phyloP scores from a whole-genome alignment of 2,888 invertebrate genomes.

The Scotopteryx bipunctaria region DNA sequence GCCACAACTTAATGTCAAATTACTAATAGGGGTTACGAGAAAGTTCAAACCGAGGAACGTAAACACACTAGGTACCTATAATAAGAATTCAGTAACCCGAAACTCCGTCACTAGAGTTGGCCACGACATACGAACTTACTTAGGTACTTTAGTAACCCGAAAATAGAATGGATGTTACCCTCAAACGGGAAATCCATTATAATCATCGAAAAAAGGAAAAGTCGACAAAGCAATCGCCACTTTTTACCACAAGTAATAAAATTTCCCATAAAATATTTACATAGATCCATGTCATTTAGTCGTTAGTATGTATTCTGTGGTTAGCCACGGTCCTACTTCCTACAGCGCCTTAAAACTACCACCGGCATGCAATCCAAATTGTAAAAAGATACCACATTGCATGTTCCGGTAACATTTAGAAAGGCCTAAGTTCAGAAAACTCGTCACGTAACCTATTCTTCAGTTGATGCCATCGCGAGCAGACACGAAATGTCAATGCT shows the following conservation, averaged over 20 bases:
- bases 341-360: constrained; percentile 4
- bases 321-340: neutral
- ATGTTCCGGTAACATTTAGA: constrained; percentile 30
- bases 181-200: no score
- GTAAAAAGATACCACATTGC: constrained; percentile 33
- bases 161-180: no score
- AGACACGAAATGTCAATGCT: constrained; percentile 50
- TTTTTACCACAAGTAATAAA: no score
- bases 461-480: constrained; percentile 33
- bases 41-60: constrained; percentile 33
- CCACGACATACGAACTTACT: no score
- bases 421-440: constrained; percentile 31
- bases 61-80: no score
- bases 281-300: neutral
- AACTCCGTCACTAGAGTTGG: no score
- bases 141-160: no score
- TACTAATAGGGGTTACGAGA: constrained; percentile 12
- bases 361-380: constrained; percentile 23
- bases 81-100: no score
- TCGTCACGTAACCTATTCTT: constrained; percentile 34
- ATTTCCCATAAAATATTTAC: neutral
- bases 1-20: constrained; percentile 51
- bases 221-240: no score
- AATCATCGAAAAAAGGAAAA: no score
- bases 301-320: neutral